These are phyloP conservation scores for Polypterus senegalus DNA, from an alignment of 2,113 vertebrate genomes.

Conservation along the genomic window DNA sequence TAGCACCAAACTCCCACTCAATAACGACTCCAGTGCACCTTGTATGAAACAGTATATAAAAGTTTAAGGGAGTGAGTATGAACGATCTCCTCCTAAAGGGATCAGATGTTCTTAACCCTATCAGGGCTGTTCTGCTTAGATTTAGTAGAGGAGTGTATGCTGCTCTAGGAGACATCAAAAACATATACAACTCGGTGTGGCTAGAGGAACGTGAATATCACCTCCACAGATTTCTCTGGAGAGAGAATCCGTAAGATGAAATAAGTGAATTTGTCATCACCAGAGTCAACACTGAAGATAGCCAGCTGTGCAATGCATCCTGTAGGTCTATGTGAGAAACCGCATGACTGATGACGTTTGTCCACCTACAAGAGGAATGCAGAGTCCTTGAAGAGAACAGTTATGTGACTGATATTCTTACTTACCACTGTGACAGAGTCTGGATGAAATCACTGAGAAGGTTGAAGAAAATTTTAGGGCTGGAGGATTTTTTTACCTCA, in stretches of 20 bases:
- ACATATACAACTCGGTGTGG: conserved; percentile 16
- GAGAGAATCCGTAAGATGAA: conserved; percentile 10
- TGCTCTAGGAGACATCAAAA: conserved; percentile 8
- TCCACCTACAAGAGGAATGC: no score
- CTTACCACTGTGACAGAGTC: no score
- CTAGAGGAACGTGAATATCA: conserved; percentile 13
- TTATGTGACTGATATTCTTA: no score
- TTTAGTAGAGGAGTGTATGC: conserved; percentile 9
- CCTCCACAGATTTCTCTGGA: conserved; percentile 13
- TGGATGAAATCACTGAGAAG: no score
- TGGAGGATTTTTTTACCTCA: no score
- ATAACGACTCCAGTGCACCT: conserved; percentile 10
- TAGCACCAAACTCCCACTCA: conserved; percentile 12
- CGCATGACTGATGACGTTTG: no score
- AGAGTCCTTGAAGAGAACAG: no score
- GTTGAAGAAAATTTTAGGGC: no score
- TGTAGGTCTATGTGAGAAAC: no score
- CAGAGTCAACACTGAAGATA: conserved; percentile 6
- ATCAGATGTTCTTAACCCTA: not conserved
- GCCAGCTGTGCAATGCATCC: no score
- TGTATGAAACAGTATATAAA: conserved; percentile 13
- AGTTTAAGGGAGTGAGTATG: conserved; percentile 10
- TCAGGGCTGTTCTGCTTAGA: conserved; percentile 10
- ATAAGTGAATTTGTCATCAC: not conserved
- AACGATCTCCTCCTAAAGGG: conserved; percentile 10